These are phyloP conservation scores for Sialis fuliginosa DNA, from an alignment of 2,888 invertebrate species.

Conservation along the genomic window DNA sequence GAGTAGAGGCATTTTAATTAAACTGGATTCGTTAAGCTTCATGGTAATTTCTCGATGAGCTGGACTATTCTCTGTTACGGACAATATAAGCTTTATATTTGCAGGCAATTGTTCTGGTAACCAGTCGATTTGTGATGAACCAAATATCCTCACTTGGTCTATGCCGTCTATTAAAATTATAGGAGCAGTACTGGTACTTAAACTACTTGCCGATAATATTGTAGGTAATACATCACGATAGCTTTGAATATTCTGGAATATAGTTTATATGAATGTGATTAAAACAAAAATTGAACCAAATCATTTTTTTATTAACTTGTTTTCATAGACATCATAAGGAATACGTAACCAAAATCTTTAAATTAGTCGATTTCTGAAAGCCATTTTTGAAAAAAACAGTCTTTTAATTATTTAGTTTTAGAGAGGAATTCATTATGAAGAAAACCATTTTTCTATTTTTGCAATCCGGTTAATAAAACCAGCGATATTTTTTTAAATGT, in stretches of 20 bases:
- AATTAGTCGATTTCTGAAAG: too few species aligned
- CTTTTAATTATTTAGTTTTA: too few species aligned
- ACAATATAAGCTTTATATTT: conserved; percentile 59
- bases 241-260: conserved; percentile 46
- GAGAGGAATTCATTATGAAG: too few species aligned
- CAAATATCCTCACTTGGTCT: conserved; percentile 38
- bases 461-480: too few species aligned
- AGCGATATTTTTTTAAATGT: too few species aligned
- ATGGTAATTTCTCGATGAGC: conserved; percentile 23
- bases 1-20: conserved; percentile 30
- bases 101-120: conserved; percentile 54
- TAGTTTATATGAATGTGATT: conserved; percentile 1
- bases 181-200: conserved; percentile 28
- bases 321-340: too few species aligned
- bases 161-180: conserved; percentile 62
- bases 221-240: conserved; percentile 43
- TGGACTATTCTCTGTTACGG: conserved; percentile 39
- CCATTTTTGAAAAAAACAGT: too few species aligned
- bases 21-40: conserved; percentile 18
- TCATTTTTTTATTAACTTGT: too few species aligned
- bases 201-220: conserved; percentile 33
- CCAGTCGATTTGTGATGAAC: conserved; percentile 51
- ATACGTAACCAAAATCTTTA: too few species aligned
- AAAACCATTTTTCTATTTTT: too few species aligned
- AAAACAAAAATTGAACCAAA: too few species aligned